phyloP scores from a whole-genome alignment of 2,888 invertebrate genomes.

The Lasioglossum figueresi region DNA sequence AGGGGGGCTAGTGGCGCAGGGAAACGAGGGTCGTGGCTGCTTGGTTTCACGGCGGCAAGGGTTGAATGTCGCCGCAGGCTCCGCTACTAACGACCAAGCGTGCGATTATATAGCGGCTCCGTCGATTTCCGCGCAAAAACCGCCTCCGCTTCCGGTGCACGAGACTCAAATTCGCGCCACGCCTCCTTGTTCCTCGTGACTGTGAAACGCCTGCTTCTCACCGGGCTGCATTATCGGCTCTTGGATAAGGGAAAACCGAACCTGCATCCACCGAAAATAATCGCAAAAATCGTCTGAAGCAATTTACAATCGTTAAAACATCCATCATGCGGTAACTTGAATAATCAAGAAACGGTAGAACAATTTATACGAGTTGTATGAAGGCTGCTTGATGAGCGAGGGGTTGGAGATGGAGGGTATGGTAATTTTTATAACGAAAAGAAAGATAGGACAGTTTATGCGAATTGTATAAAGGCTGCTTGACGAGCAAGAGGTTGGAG shows the following conservation, averaged over 20 bases:
- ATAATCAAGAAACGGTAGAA: neutral
- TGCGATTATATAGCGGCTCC: slow-evolving; percentile 72
- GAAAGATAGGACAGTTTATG: neutral
- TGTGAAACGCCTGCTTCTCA: slow-evolving; percentile 37
- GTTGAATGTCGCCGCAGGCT: slow-evolving; percentile 77
- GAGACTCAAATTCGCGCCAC: slow-evolving; percentile 54
- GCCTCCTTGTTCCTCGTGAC: slow-evolving; percentile 39
- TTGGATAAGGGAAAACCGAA: neutral
- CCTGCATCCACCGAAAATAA: neutral
- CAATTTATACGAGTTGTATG: neutral
- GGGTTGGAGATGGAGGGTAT: neutral
- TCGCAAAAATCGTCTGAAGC: neutral
- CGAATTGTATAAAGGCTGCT: neutral
- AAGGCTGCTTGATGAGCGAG: neutral
- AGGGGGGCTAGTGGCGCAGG: slow-evolving; percentile 53
- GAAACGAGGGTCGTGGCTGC: slow-evolving; percentile 67
- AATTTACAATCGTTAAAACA: neutral
- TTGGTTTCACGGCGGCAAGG: slow-evolving; percentile 73
- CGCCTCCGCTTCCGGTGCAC: slow-evolving; percentile 71
- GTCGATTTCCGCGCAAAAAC: slow-evolving; percentile 73
- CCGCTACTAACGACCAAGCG: slow-evolving; percentile 76
- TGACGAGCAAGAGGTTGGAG: neutral
- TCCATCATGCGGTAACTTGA: neutral
- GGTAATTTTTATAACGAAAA: neutral
- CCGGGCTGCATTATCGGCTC: slow-evolving; percentile 45